Conservation (phyloP, 2,888 invertebrate genomes). For the Luperina nickerlii region DNA sequence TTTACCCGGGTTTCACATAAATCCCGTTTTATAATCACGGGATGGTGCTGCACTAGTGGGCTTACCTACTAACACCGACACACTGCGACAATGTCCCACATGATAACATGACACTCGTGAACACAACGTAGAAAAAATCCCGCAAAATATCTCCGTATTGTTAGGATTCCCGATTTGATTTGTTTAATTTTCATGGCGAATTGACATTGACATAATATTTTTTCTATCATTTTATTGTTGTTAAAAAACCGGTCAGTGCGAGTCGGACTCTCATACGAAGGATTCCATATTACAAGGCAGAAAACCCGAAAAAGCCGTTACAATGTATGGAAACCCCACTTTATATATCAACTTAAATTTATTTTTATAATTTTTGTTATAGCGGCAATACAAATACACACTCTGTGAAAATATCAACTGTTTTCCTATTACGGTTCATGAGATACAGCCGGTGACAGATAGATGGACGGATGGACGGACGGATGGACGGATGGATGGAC, state of each 20-base stretch:
- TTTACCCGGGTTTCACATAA: slow-evolving; percentile 10
- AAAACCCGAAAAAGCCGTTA: no score
- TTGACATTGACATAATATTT: not conserved
- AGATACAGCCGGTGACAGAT: no score
- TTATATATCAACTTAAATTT: no score
- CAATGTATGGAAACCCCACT: no score
- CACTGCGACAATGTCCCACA: slow-evolving; percentile 43
- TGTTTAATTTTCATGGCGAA: slow-evolving; percentile 4
- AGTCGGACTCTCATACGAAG: no score
- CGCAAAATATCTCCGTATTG: slow-evolving; percentile 23
- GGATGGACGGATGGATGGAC: no score
- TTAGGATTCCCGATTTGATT: slow-evolving; percentile 13
- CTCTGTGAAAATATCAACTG: no score
- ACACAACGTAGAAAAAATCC: slow-evolving; percentile 31
- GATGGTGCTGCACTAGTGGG: slow-evolving; percentile 34
- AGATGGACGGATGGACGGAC: no score
- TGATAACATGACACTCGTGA: slow-evolving; percentile 39
- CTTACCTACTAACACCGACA: slow-evolving; percentile 41
- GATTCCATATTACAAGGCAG: no score
- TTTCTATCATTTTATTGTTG: not conserved
- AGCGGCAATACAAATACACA: no score
- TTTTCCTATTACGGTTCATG: no score
- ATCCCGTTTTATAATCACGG: slow-evolving; percentile 47
- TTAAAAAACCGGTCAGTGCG: not conserved
- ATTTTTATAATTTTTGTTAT: no score